Evolutionary conservation across 2,797 vertebrate species (phyloP).

Genomic region (Esox lucius): DNA sequence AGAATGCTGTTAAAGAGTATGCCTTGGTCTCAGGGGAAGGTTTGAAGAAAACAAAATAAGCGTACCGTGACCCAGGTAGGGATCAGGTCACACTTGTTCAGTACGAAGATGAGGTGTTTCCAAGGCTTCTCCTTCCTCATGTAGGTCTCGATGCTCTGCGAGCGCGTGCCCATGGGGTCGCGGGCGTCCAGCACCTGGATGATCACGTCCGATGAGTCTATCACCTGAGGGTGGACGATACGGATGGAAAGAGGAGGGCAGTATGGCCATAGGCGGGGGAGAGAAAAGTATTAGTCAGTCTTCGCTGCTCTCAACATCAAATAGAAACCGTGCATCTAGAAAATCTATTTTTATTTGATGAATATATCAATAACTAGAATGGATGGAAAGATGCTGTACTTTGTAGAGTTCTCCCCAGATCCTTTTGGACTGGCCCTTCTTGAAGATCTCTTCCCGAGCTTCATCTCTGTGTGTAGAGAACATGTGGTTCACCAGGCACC

Average conservation of each 20-base stretch:
- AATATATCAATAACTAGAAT: too few relatives aligned
- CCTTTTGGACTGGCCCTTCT: slow-evolving; percentile 96
- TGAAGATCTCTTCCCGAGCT: slow-evolving; percentile 92
- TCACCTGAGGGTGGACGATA: slow-evolving; percentile 76
- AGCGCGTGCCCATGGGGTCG: slow-evolving; percentile 94
- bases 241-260: background rate
- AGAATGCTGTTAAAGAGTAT: background rate
- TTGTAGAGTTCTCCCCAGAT: slow-evolving; percentile 99
- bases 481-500: background rate
- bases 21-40: background rate
- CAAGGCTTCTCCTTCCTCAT: slow-evolving; percentile 95
- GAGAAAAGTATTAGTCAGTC: too few relatives aligned
- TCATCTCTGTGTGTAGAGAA: slow-evolving; percentile 76
- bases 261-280: background rate
- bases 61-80: slow-evolving; percentile 97
- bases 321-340: too few relatives aligned
- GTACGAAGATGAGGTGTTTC: slow-evolving; percentile 97
- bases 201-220: slow-evolving; percentile 95
- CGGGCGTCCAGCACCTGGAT: slow-evolving; percentile 97
- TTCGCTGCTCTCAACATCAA: too few relatives aligned
- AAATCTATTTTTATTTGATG: too few relatives aligned
- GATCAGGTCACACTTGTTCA: slow-evolving; percentile 98
- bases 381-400: slow-evolving; percentile 63
- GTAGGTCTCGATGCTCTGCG: slow-evolving; percentile 90
- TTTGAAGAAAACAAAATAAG: background rate